Evolutionary conservation across 2,797 vertebrate genomes (phyloP).

Genomic region (Anguilla pacifica): DNA sequence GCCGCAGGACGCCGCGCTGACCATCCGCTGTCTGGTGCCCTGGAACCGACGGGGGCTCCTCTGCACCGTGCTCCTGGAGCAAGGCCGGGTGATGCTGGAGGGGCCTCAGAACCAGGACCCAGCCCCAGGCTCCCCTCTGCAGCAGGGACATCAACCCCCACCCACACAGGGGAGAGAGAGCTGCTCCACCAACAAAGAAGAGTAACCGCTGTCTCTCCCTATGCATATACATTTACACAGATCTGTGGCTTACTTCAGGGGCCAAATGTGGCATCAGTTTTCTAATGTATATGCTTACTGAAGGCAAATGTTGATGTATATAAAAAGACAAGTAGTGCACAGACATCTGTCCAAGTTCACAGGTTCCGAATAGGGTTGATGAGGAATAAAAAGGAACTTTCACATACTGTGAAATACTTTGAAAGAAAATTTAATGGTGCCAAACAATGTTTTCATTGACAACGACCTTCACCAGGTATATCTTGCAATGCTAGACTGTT

Average conservation of each 20-base stretch:
- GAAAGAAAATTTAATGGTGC: too few species aligned
- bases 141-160: constrained; percentile 42
- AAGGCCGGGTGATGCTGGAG: constrained; percentile 85
- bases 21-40: constrained; percentile 85
- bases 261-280: neutral
- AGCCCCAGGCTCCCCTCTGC: constrained; percentile 34
- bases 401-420: too few species aligned
- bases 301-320: neutral
- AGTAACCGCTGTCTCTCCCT: constrained; percentile 56
- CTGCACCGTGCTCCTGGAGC: constrained; percentile 84
- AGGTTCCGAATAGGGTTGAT: too few species aligned
- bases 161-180: constrained; percentile 46
- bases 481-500: too few species aligned
- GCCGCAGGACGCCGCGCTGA: constrained; percentile 80
- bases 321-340: too few species aligned
- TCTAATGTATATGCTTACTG: neutral
- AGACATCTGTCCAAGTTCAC: too few species aligned
- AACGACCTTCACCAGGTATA: too few species aligned
- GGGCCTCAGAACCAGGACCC: constrained; percentile 41
- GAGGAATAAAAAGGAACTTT: too few species aligned
- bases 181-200: constrained; percentile 58
- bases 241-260: too few species aligned
- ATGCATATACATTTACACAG: neutral
- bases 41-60: constrained; percentile 93
- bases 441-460: too few species aligned